Percentiles rank a stretch among this genome's conserved stretches.
phyloP scores from a whole-genome alignment of 2,797 vertebrate genomes.

The Sarcophilus harrisii region DNA sequence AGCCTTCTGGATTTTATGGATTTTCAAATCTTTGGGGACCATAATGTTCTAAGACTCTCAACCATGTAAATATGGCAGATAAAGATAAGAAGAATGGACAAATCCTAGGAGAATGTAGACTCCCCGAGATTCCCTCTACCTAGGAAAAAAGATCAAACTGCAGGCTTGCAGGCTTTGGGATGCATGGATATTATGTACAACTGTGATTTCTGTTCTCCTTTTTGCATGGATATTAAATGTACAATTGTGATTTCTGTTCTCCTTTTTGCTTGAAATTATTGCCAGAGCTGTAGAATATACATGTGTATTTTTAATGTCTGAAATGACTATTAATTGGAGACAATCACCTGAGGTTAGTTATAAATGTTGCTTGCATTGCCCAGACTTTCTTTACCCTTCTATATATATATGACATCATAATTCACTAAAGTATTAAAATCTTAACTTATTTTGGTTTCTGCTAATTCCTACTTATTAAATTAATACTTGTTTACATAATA shows the following conservation, averaged over 20 bases:
- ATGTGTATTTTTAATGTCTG: not conserved
- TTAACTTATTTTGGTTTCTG: not conserved
- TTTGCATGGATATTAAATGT: not conserved
- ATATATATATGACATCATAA: not conserved
- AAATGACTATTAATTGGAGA: not conserved
- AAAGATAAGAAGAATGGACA: not conserved
- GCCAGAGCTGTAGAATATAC: not conserved
- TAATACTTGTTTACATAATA: not conserved
- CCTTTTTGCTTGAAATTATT: not conserved
- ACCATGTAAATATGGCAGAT: not conserved
- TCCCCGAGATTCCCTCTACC: not conserved
- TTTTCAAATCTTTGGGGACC: not conserved
- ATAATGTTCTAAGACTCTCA: not conserved
- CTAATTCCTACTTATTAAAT: not conserved
- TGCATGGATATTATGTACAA: not conserved
- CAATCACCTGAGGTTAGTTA: not conserved
- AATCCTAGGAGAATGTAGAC: not conserved
- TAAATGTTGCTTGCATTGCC: constrained; percentile 9
- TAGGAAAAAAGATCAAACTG: not conserved
- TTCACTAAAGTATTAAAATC: not conserved
- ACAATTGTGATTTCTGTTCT: not conserved
- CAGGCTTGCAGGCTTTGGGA: not conserved
- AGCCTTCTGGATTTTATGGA: not conserved
- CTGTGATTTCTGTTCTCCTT: not conserved
- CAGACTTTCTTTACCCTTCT: not conserved